Base-by-base conservation (phyloP, 2,797 vertebrate species). In the Oreonectes daqikongensis region DNA sequence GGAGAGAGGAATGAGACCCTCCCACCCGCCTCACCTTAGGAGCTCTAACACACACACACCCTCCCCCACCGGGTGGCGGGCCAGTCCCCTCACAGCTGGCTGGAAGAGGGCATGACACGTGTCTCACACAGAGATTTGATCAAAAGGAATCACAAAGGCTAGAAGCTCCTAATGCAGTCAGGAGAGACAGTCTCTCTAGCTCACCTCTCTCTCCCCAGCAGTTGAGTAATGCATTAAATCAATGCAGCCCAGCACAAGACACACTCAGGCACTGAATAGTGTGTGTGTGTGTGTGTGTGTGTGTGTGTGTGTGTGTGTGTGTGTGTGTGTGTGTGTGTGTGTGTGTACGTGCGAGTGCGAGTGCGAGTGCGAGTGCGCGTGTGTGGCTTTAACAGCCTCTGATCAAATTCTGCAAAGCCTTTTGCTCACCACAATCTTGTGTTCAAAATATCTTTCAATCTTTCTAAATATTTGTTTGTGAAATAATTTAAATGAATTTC, bases 61-160 rank as follows among this genome's bases (percentile, higher is more conserved):
- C 85, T 89, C 91, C 88, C 93, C 91, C 90, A 91, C 87, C 72
- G 89, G 92, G 94, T 92, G 92, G 92, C 93, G 92, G 93, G 92
- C 93, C 94, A 94, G 94, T 94, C 93, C 93, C 94, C 93, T 92
- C 93, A 94, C 94, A 95, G 94, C 93, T 94, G 93, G 93, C 92
- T 94, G 79, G 89, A 88, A 90, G 91, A 91, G 94, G 93, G 91
- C 94, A 94, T 90, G 94, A 95, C 95, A 95, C 95, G 95, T 93
- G 96, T 96, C 96, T 94, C 95, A 96, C 95, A 95, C 94, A 94
- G 91, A 94, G 93, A 93, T 94, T 92, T 95, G 95, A 97, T 97
- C 95, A 96, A 97, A 97, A 95, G 92, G 92, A 92, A 94, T 93
- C 92, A 91, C 92, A 90, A 91, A 93, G 92, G 93, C 95, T 94